Percentiles rank a stretch among this genome's conserved stretches.
Conservation (phyloP, 1,140 invertebrate genomes). For the Laodelphax striatellus region DNA sequence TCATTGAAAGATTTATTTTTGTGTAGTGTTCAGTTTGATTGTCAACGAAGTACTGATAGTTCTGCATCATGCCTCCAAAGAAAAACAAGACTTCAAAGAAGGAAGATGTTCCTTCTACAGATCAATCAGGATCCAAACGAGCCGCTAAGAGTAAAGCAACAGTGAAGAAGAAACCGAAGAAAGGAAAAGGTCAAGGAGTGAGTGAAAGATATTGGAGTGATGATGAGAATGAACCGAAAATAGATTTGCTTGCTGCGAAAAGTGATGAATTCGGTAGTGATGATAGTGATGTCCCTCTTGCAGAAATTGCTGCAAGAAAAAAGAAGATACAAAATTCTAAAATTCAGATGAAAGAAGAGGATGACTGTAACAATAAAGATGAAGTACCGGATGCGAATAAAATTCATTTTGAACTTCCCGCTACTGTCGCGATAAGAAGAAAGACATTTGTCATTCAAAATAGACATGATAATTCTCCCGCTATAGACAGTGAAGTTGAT, state of each 20-base stretch:
- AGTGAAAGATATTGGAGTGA: conserved; percentile 17
- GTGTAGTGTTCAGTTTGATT: too few species aligned
- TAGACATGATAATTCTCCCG: too few species aligned
- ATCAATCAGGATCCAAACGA: background rate
- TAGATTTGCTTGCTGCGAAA: conserved; percentile 10
- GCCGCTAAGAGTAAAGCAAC: conserved; percentile 4
- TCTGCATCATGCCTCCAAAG: conserved; percentile 17
- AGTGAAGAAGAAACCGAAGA: conserved; percentile 15
- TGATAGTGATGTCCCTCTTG: conserved; percentile 6
- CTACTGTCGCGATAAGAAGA: too few species aligned
- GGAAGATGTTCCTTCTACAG: conserved; percentile 8
- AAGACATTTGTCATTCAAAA: too few species aligned
- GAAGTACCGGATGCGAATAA: conserved; percentile 17
- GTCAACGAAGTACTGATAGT: too few species aligned
- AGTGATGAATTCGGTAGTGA: conserved; percentile 7
- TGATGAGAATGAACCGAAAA: conserved; percentile 7
- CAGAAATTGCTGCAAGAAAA: background rate
- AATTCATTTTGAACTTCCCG: too few species aligned
- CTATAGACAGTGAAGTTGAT: too few species aligned
- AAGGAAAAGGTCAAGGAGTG: conserved; percentile 22
- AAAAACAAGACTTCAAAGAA: conserved; percentile 17
- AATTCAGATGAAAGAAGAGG: conserved; percentile 1
- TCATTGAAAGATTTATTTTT: too few species aligned
- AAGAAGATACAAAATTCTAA: conserved; percentile 7
- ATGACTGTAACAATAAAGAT: conserved; percentile 14